Evolutionary conservation across 2,888 invertebrate genomes (phyloP).

Genomic region (Drosophila yooni): DNA sequence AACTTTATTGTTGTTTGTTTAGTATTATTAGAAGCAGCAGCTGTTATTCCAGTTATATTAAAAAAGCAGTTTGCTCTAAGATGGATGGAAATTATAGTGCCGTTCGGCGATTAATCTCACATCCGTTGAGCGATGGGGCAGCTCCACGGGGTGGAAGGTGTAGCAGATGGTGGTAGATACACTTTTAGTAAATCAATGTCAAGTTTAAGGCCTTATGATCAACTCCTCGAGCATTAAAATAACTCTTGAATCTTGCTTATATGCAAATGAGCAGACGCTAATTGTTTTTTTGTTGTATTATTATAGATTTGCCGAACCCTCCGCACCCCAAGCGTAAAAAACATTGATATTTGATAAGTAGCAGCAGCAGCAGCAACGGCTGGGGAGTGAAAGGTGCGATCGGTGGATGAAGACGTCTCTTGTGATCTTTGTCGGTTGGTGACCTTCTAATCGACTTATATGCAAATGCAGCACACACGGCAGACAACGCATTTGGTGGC

Average conservation of each 20-base stretch:
- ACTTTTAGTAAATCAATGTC: constrained; percentile 58
- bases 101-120: constrained; percentile 55
- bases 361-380: not conserved
- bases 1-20: constrained; percentile 4
- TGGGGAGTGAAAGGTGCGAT: constrained; percentile 67
- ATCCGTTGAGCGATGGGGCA: constrained; percentile 44
- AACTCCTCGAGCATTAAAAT: constrained; percentile 33
- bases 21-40: constrained; percentile 20
- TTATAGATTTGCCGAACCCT: constrained; percentile 5
- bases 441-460: constrained; percentile 53
- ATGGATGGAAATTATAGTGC: constrained; percentile 49
- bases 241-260: constrained; percentile 28
- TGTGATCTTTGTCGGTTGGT: constrained; percentile 31
- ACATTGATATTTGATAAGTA: constrained; percentile 39
- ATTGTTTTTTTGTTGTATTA: constrained; percentile 15
- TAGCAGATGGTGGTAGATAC: constrained; percentile 3
- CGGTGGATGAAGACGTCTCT: constrained; percentile 52
- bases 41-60: constrained; percentile 49
- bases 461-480: constrained; percentile 53
- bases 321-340: constrained; percentile 10
- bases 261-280: constrained; percentile 51
- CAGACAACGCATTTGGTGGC: constrained; percentile 24
- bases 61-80: constrained; percentile 59
- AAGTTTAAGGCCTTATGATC: constrained; percentile 67
- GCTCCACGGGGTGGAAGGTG: not conserved